These are phyloP conservation scores for Parambassis ranga DNA, from an alignment of 2,797 vertebrate genomes.

Conservation along the genomic window DNA sequence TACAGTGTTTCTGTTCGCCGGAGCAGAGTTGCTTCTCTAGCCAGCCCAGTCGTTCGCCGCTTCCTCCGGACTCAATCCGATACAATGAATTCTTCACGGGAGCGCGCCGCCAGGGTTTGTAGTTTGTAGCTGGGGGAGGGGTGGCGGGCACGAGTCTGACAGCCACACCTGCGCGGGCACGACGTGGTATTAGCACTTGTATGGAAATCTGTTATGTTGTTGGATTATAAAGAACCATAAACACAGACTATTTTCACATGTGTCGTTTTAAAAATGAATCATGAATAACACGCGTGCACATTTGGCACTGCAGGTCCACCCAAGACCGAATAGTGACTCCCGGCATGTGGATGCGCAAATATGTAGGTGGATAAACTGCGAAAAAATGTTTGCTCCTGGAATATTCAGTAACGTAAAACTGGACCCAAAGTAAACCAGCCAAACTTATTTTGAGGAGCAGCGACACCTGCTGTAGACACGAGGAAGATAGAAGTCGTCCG, in stretches of 20 bases:
- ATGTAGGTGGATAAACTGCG: no score
- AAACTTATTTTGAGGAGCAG: no score
- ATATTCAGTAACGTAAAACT: no score
- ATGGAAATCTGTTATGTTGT: background rate
- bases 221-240: background rate
- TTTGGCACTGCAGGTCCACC: no score
- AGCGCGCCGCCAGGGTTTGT: conserved; percentile 66
- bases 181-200: background rate
- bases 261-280: background rate
- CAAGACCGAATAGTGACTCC: no score
- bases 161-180: conserved; percentile 85
- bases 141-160: conserved; percentile 69
- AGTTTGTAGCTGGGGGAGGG: conserved; percentile 66
- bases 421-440: no score
- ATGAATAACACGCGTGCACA: background rate
- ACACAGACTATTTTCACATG: background rate
- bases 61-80: conserved; percentile 53
- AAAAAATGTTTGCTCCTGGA: no score
- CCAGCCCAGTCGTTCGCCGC: conserved; percentile 33
- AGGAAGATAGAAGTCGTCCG: no score
- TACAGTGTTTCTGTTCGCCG: conserved; percentile 41
- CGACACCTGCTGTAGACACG: no score
- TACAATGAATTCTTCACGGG: conserved; percentile 77
- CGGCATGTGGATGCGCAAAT: no score
- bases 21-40: conserved; percentile 35